These are phyloP conservation scores for Orcinus orca DNA, from an alignment of 2,113 vertebrate genomes.

Conservation along the genomic window DNA sequence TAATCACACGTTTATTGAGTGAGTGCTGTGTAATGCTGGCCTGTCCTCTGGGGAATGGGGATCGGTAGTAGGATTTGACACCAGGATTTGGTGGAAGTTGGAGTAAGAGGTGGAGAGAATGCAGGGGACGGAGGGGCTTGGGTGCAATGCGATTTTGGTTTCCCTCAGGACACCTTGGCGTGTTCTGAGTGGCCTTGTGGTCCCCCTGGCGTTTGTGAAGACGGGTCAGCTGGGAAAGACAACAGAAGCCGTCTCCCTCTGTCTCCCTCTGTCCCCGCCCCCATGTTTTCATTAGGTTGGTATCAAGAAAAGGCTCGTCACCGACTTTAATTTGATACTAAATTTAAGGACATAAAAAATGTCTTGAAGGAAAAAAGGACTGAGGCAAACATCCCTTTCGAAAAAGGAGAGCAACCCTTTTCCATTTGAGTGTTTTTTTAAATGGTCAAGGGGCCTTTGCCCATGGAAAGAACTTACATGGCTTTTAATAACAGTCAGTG, in stretches of 20 bases:
- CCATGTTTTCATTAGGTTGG: neutral
- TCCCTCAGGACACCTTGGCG: neutral
- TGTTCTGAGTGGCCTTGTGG: neutral
- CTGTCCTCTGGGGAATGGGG: neutral
- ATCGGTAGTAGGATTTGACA: neutral
- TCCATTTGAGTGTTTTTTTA: neutral
- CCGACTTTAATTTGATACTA: neutral
- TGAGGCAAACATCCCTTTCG: neutral
- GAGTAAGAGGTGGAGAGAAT: neutral
- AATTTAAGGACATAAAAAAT: neutral
- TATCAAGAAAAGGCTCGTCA: neutral
- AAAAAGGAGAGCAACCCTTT: neutral
- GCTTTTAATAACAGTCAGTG: neutral
- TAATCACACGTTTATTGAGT: neutral
- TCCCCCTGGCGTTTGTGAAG: neutral
- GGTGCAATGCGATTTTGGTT: neutral
- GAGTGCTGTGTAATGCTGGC: accelerated
- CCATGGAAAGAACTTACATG: neutral
- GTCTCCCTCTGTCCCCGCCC: accelerated
- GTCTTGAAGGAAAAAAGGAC: neutral
- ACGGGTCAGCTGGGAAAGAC: neutral
- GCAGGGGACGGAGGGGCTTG: neutral
- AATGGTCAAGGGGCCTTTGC: neutral
- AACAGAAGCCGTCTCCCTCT: neutral
- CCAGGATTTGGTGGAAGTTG: neutral